Conservation (phyloP, 1,140 invertebrate species). For the Chrysopa pallens region DNA sequence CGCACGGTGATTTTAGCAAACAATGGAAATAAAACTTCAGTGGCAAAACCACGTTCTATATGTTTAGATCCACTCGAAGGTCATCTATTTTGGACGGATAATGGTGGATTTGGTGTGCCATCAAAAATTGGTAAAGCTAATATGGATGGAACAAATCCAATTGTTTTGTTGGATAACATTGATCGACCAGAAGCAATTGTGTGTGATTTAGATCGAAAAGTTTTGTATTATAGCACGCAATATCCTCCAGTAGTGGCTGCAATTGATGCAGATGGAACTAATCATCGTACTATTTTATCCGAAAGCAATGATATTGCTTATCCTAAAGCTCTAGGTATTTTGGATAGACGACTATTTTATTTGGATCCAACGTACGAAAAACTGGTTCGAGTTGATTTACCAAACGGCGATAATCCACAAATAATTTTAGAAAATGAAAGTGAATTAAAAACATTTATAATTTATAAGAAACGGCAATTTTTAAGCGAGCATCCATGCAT, state of each 20-base stretch:
- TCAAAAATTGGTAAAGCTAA: constrained; percentile 81
- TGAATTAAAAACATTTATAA: constrained; percentile 71
- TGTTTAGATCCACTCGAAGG: constrained; percentile 80
- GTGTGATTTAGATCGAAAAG: constrained; percentile 67
- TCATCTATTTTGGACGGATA: constrained; percentile 90
- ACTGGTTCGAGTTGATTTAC: constrained; percentile 72
- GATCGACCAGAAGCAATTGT: constrained; percentile 65
- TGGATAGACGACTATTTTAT: constrained; percentile 71
- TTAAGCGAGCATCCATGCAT: constrained; percentile 70
- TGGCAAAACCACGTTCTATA: constrained; percentile 73
- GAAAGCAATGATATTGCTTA: constrained; percentile 48
- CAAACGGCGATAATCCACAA: constrained; percentile 57
- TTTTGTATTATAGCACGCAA: constrained; percentile 72
- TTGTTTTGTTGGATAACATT: constrained; percentile 44
- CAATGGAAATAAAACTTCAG: constrained; percentile 69
- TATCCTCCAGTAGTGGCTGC: constrained; percentile 52
- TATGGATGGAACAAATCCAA: constrained; percentile 78
- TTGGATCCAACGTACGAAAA: constrained; percentile 82
- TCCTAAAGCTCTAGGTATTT: constrained; percentile 69
- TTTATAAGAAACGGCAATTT: constrained; percentile 75
- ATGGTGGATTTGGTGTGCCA: constrained; percentile 77
- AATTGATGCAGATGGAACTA: constrained; percentile 57
- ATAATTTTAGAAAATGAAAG: constrained; percentile 69
- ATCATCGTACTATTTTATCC: constrained; percentile 46
- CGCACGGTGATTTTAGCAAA: constrained; percentile 81